Conservation (phyloP, 2,888 invertebrate species). For the Limenitis camilla region DNA sequence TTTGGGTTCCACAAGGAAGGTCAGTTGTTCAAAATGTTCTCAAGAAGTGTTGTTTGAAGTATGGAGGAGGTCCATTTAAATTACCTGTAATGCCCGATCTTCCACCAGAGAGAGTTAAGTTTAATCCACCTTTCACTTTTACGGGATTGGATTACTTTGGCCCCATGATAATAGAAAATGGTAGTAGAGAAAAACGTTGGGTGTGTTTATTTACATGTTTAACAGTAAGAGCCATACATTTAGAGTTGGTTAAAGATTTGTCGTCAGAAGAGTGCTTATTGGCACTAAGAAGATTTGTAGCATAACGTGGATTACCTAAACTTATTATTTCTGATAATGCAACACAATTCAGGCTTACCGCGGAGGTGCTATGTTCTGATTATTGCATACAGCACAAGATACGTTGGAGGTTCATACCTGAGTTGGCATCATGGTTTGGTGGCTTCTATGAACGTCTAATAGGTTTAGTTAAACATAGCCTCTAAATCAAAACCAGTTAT, state of each 20-base stretch:
- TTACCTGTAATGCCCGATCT: conserved; percentile 25
- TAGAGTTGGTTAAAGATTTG: conserved; percentile 27
- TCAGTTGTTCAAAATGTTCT: conserved; percentile 7
- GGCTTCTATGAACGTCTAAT: conserved; percentile 18
- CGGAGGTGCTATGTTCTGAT: conserved; percentile 8
- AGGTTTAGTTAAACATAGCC: conserved; percentile 15
- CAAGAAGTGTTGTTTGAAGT: conserved; percentile 24
- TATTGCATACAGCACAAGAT: conserved; percentile 12
- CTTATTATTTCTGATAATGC: conserved; percentile 25
- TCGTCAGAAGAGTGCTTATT: conserved; percentile 26
- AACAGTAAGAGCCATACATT: conserved; percentile 26
- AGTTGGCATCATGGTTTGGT: conserved; percentile 19
- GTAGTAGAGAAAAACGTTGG: conserved; percentile 20
- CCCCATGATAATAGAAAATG: conserved; percentile 12
- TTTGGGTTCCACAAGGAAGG: conserved; percentile 1
- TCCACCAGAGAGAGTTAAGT: conserved; percentile 26
- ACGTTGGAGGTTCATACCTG: conserved; percentile 12
- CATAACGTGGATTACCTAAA: conserved; percentile 16
- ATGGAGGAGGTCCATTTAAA: conserved; percentile 28
- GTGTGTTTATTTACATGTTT: conserved; percentile 23
- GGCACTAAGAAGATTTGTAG: conserved; percentile 21
- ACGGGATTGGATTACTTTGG: conserved; percentile 25
- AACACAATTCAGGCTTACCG: conserved; percentile 22
- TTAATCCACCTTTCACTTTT: conserved; percentile 21
- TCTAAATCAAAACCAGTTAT: conserved; percentile 15